phyloP scores from a whole-genome alignment of 2,888 invertebrate genomes.

The Priapulus caudatus region DNA sequence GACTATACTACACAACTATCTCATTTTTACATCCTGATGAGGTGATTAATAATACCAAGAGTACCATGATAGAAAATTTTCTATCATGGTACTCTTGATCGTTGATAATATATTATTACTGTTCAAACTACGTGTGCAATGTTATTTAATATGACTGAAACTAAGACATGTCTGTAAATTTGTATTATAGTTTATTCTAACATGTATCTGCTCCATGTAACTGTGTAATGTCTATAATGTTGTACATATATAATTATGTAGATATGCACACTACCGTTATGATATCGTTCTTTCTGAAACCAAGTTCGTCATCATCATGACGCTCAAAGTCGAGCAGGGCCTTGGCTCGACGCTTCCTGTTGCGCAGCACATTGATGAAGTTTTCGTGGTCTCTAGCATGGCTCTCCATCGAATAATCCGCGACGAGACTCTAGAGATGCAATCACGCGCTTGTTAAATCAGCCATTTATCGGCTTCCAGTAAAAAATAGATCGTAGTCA shows the following conservation, averaged over 20 bases:
- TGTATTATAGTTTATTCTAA: too few species aligned
- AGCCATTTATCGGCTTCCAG: slow-evolving; percentile 2
- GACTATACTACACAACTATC: too few species aligned
- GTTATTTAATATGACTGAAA: too few species aligned
- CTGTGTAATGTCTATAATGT: background rate
- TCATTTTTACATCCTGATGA: too few species aligned
- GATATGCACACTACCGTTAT: slow-evolving; percentile 73
- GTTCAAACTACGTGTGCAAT: too few species aligned
- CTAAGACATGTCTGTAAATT: too few species aligned
- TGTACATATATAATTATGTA: background rate
- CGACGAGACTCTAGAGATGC: slow-evolving; percentile 48
- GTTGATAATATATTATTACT: too few species aligned
- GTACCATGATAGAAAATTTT: too few species aligned
- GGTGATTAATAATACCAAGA: too few species aligned
- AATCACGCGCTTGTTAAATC: background rate
- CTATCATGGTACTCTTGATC: too few species aligned
- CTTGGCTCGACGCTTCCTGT: slow-evolving; percentile 77
- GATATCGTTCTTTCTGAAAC: slow-evolving; percentile 95
- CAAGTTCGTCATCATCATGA: slow-evolving; percentile 93
- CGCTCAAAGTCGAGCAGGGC: slow-evolving; percentile 93
- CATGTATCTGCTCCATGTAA: too few species aligned
- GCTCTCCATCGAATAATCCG: slow-evolving; percentile 90
- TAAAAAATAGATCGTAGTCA: slow-evolving; percentile 2
- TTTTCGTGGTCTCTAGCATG: slow-evolving; percentile 86
- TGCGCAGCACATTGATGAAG: slow-evolving; percentile 81